These are phyloP conservation scores for Pyrocoelia pectoralis DNA, from an alignment of 2,888 invertebrate genomes.

Conservation along the genomic window DNA sequence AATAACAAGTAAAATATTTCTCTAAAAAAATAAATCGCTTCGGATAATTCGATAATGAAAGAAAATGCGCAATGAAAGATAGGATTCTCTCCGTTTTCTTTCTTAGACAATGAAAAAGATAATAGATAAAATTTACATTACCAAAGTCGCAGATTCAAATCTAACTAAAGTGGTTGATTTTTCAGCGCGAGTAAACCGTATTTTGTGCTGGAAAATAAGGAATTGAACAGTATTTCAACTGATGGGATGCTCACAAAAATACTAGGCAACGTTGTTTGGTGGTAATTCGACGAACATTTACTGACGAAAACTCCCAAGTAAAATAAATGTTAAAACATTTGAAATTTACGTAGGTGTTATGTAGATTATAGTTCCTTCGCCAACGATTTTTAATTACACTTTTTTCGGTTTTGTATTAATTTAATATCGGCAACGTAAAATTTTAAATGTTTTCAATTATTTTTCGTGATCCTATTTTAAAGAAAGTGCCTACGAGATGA, in stretches of 20 bases:
- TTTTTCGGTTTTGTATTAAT: no score
- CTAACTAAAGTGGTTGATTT: neutral
- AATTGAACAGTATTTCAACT: neutral
- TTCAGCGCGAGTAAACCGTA: neutral
- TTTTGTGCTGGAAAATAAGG: neutral
- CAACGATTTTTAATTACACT: no score
- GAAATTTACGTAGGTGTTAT: no score
- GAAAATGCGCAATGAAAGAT: neutral
- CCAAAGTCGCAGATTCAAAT: neutral
- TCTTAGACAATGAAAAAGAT: slow-evolving; percentile 1
- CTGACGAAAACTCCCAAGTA: no score
- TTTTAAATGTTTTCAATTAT: no score
- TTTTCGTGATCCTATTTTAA: no score
- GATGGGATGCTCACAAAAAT: neutral
- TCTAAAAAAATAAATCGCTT: neutral
- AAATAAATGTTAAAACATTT: no score
- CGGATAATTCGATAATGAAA: neutral
- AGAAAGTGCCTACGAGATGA: no score
- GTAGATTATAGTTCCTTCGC: no score
- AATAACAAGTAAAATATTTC: neutral
- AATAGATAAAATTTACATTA: neutral
- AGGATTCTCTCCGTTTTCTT: neutral
- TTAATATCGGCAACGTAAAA: no score
- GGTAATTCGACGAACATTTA: no score
- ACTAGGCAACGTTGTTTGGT: no score